phyloP scores from a whole-genome alignment of 2,113 vertebrate species.

The Python bivittatus region DNA sequence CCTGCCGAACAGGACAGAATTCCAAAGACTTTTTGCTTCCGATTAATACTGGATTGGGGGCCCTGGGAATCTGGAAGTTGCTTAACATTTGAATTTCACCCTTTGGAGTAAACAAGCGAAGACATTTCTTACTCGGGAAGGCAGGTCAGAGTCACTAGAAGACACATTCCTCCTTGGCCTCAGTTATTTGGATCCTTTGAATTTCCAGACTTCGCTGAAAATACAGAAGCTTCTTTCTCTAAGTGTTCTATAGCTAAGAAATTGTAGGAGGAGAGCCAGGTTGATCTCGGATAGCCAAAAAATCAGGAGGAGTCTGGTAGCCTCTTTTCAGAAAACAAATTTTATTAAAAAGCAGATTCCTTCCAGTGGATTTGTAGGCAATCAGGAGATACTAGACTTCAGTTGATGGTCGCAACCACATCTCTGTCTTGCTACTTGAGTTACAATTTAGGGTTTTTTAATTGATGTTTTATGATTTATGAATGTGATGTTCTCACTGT shows the following conservation, averaged over 20 bases:
- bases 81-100: accelerated
- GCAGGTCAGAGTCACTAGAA: accelerated
- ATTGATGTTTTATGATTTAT: not conserved
- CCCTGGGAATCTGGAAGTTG: accelerated
- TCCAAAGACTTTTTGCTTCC: accelerated
- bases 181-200: accelerated
- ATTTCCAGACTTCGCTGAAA: accelerated
- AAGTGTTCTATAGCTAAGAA: too few relatives aligned
- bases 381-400: not conserved
- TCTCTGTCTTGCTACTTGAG: not conserved
- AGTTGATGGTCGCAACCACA: not conserved
- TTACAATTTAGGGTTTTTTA: not conserved
- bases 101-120: accelerated
- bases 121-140: not conserved
- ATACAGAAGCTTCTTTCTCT: not conserved
- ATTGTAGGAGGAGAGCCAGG: not conserved
- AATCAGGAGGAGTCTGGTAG: not conserved
- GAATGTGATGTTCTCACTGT: too few relatives aligned
- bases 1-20: not conserved
- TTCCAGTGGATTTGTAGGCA: too few relatives aligned
- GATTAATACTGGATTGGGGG: not conserved
- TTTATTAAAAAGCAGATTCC: too few relatives aligned
- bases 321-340: too few relatives aligned
- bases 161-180: accelerated
- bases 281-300: not conserved